These are phyloP conservation scores for Pelobates fuscus DNA, from an alignment of 2,113 vertebrate species.

Conservation along the genomic window DNA sequence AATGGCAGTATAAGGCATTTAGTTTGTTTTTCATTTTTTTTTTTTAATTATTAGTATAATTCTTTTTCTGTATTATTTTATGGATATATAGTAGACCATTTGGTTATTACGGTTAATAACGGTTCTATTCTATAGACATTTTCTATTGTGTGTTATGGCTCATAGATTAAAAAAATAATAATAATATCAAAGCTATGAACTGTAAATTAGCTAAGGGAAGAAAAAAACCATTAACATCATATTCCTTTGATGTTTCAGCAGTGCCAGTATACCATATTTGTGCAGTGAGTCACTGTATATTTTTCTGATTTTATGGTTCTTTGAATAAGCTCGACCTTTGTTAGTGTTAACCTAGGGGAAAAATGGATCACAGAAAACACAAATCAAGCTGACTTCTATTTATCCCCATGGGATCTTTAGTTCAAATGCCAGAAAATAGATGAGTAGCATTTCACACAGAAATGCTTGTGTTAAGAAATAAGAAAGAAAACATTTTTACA, in stretches of 20 bases:
- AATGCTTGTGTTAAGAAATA: not conserved
- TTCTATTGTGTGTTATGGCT: no score
- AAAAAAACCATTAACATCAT: not conserved
- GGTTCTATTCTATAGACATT: no score
- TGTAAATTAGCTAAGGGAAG: no score
- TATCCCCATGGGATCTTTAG: not conserved
- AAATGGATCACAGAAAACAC: constrained; percentile 12
- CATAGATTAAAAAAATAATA: no score
- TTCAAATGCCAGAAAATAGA: not conserved
- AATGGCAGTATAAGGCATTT: no score
- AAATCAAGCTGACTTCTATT: constrained; percentile 22
- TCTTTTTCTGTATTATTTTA: no score
- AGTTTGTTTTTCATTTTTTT: no score
- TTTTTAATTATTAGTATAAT: no score
- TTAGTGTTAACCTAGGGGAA: constrained; percentile 2
- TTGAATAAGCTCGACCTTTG: not conserved
- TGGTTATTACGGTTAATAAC: no score
- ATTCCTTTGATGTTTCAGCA: not conserved
- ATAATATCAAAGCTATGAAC: no score
- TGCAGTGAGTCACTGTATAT: not conserved
- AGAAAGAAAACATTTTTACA: not conserved
- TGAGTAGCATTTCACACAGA: not conserved
- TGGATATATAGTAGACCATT: no score
- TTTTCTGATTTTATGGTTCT: constrained; percentile 2
- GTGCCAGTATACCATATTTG: not conserved